phyloP scores from a whole-genome alignment of 2,113 vertebrate genomes.

The Notiomystis cincta region DNA sequence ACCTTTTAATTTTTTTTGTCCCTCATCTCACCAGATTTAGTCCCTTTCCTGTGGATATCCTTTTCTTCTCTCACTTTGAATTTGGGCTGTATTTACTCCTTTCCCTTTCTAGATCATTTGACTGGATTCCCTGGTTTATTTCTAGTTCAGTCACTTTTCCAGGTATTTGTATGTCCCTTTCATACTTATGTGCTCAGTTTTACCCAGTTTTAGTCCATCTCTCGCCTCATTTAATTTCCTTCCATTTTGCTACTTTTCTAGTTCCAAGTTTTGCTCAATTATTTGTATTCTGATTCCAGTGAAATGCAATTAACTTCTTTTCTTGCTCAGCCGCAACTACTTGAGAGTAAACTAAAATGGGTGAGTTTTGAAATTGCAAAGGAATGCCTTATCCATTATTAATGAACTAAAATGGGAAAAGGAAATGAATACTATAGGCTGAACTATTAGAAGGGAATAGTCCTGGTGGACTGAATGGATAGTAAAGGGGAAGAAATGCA shows the following conservation, averaged over 20 bases:
- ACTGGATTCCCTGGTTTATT: background rate
- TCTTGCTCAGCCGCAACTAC: background rate
- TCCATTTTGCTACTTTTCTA: background rate
- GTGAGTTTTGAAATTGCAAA: constrained; percentile 11
- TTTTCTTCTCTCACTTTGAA: background rate
- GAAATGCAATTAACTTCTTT: constrained; percentile 11
- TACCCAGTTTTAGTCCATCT: background rate
- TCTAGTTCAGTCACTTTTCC: background rate
- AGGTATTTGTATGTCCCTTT: background rate
- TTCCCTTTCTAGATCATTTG: background rate
- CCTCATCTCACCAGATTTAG: background rate
- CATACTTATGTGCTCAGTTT: background rate
- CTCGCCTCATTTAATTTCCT: background rate
- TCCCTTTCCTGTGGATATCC: background rate
- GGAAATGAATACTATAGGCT: background rate
- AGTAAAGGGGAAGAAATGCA: background rate
- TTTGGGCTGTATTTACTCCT: background rate
- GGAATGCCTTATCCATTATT: constrained; percentile 21
- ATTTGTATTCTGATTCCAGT: background rate
- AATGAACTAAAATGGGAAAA: constrained; percentile 14
- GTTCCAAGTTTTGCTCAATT: background rate
- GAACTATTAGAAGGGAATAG: constrained; percentile 5
- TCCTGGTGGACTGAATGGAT: background rate
- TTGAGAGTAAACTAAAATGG: constrained; percentile 22
- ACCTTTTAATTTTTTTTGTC: background rate